Conservation (phyloP, 1,140 invertebrate genomes). For the Aphelenchoides fujianensis region DNA sequence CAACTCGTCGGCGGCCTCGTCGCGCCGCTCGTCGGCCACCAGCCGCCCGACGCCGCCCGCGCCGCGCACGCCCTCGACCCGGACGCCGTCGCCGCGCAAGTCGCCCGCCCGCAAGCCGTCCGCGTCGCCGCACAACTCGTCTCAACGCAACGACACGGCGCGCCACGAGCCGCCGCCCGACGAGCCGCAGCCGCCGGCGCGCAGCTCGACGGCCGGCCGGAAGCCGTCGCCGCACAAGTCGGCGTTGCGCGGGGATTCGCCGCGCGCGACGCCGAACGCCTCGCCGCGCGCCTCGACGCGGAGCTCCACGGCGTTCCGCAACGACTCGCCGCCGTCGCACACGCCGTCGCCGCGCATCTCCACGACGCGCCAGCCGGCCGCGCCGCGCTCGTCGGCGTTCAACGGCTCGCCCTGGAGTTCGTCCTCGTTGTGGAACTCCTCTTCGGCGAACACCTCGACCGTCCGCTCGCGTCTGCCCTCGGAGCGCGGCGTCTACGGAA, state of each 20-base stretch:
- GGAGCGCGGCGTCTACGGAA: constrained; percentile 8
- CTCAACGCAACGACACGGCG: background rate
- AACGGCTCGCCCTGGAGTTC: background rate
- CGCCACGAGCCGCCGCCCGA: too few species aligned
- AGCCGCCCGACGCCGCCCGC: background rate
- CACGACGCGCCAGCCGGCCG: background rate
- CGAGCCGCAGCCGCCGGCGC: constrained; percentile 9
- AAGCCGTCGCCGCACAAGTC: background rate
- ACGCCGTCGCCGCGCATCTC: background rate
- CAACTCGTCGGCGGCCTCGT: constrained; percentile 20
- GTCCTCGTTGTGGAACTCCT: background rate
- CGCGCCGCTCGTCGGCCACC: background rate
- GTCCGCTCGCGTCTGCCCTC: constrained; percentile 4
- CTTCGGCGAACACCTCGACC: background rate
- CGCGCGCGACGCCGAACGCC: constrained; percentile 7
- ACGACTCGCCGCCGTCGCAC: background rate
- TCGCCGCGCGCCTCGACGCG: too few species aligned
- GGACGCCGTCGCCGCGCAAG: background rate
- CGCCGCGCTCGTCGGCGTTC: background rate
- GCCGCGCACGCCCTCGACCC: background rate
- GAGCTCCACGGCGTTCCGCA: too few species aligned
- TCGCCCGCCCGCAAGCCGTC: constrained; percentile 11
- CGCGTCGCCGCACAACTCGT: background rate
- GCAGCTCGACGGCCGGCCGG: background rate
- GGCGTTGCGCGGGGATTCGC: background rate